Evolutionary conservation across 2,888 invertebrate genomes (phyloP), one percentile per base, ranked within the genome.

Genomic region (Ophion costatus): DNA sequence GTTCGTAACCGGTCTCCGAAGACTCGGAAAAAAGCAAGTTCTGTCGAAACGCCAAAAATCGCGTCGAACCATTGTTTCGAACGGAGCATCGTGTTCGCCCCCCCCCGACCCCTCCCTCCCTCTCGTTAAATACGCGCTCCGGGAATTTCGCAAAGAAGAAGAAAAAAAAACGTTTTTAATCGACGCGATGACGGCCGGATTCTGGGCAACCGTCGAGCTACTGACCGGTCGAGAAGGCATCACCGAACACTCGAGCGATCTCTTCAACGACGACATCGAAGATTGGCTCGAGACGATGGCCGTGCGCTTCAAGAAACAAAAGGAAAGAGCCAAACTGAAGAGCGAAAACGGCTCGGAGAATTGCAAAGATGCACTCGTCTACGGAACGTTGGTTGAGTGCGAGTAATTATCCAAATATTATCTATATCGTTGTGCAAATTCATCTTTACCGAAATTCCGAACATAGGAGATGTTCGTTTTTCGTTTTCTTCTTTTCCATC

Each of bases 201-300:
- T 96, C 91, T 96, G 96, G 96, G 95, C 95, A 71, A 96, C 95
- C n/a, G 95, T 96, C 84, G 95, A 96, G 84, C 94, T 96, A 57
- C 94, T 96, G 0, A 88, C 88, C 61, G 83, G 85, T 64, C 63
- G 74, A n/a, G 87, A 86, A 42, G 77, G 83, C 6, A 82, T 79
- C 24, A 80, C 84, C 51, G 75, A 75, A 17, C 61, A 61, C 17
- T 42, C 73, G 7, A 85, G 82, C 0, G 83, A 89, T 63, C 82
- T 87, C 6, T 89, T 89, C 69, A 89, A 89, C 24, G 90, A 89
- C 38, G 90, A 91, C 24, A 87, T 90, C 69, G 91, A 91, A 56
- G 91, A 92, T 66, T 91, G 92, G 92, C 81, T 92, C 67, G 90
- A 91, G 56, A 88, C 87, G 22, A 89, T 92, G 78, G 87, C 89